Base-by-base conservation (phyloP, 1,140 invertebrate genomes). In the Solenopsis fugax region DNA sequence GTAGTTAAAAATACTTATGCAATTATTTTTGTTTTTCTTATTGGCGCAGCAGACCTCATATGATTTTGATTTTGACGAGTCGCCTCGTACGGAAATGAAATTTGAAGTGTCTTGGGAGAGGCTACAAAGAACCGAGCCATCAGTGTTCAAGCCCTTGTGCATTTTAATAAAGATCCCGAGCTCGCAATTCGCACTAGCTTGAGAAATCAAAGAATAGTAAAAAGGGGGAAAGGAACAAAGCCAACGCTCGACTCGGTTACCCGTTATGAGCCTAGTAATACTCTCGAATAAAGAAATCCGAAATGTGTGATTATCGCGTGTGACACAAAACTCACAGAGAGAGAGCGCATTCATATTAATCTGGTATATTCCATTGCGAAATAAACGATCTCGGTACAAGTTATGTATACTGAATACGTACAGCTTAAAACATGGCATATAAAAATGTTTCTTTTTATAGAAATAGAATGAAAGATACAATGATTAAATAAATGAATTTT, bases 121-220 rank as follows among this genome's bases (percentile, higher is more conserved):
- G 7, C 24, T n/a, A 77, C 50, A 65, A 80, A 78, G 62, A 48
- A 41, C 6, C 9, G 50, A 64, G 62, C 24, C 34, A 64, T 29
- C 48, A 67, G 16, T 41, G 48, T 72, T 65, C 48, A 64, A 87
- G 75, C 45, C 54, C 41, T 71, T 71, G 71, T 71, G 86, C 88
- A 88, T 89, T 89, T 89, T 88, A 89, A 89, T 89, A 89, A 89
- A 88, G 88, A 89, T 85, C 69, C 41, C 71, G 77, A 29, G n/a
- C 34, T 58, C 34, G 75, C 84, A 76, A 76, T 88, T 67, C 87
- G 58, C 65, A 58, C 72, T 54, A 60, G 72, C 69, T 67, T 45
- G 80, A 77, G 65, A 85, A 89, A 89, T 87, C 87, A 87, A 88
- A 65, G 80, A 58, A 18, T 67, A 64, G 71, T 88, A 72, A 89